phyloP scores from a whole-genome alignment of 2,797 vertebrate genomes.

The Erethizon dorsatum region DNA sequence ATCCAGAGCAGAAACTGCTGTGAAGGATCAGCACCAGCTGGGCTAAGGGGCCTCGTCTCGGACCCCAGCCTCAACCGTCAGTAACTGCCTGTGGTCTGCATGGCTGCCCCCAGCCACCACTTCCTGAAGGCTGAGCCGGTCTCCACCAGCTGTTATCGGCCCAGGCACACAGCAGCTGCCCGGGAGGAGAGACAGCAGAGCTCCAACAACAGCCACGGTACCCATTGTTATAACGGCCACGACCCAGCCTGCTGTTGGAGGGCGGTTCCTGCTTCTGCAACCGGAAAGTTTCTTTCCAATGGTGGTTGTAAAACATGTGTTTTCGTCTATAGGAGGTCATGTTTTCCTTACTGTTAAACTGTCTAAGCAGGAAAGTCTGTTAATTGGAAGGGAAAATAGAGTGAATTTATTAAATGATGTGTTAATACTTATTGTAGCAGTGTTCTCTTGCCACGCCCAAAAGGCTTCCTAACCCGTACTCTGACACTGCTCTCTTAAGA shows the following conservation, averaged over 20 bases:
- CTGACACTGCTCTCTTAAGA: neutral
- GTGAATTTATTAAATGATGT: neutral
- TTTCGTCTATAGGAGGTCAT: neutral
- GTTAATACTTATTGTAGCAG: neutral
- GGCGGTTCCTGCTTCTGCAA: neutral
- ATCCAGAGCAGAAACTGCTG: neutral
- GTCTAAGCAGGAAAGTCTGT: slow-evolving; percentile 15
- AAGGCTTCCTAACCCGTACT: neutral
- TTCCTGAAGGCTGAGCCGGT: neutral
- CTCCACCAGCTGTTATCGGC: neutral
- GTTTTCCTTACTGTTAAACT: slow-evolving; percentile 37
- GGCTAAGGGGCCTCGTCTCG: neutral
- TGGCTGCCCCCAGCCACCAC: rapidly evolving
- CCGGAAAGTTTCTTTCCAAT: neutral
- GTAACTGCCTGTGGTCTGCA: no score
- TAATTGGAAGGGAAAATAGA: neutral
- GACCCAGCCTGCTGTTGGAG: no score
- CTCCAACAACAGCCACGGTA: no score
- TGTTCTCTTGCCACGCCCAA: neutral
- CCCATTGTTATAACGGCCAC: no score
- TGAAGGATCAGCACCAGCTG: rapidly evolving
- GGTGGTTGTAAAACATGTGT: neutral
- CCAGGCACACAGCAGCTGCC: neutral
- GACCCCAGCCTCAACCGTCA: neutral
- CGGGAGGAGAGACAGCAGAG: neutral